Base-by-base conservation (phyloP, 2,888 invertebrate genomes). In the Galerucella nymphaeae region DNA sequence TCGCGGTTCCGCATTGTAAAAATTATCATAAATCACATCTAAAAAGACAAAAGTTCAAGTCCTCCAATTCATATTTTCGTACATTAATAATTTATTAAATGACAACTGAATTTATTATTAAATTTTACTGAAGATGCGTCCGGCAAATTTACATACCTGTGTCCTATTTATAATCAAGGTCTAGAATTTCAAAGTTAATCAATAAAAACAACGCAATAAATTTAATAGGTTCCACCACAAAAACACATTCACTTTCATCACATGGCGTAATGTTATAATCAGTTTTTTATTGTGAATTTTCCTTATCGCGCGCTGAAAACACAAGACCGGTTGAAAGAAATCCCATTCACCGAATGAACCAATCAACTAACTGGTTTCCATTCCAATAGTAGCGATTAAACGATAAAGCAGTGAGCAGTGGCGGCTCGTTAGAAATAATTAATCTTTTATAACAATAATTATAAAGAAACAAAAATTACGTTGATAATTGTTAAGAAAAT, bases 161-260 rank as follows among this genome's bases (percentile, higher is more conserved):
- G 8, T 48, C 14, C 6, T 48, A n/a, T 6, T 48, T 14, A 48
- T 14, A 48, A 3, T 48, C 48, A 48, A 48, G 48, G 48, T 48
- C n/a, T 48, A 14, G 6, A 14, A 48, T 48, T 48, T n/a, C n/a
- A n/a, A 48, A 48, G 48, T 14, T 48, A n/a, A 48, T 8, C 30
- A 30, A 30, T 30, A 30, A 30, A 30, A 30, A 30, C 30, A 30
- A 8, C 2, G n/a, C 48, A 48, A 48, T 14, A 48, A n/a, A n/a
- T 45, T 14, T 48, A n/a, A 48, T 6, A 14, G n/a, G n/a, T n/a
- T n/a, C 48, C 48, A 14, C 48, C 6, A 4, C n/a, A 48, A 48
- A 48, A 48, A 48, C 48, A 48, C 48, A 48, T 48, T 48, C 48
- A 48, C 48, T 48, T 14, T 48, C 14, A 48, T 48, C 48, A 48